These are phyloP conservation scores for Macrotis lagotis DNA, from an alignment of 2,113 vertebrate species.

Conservation along the genomic window DNA sequence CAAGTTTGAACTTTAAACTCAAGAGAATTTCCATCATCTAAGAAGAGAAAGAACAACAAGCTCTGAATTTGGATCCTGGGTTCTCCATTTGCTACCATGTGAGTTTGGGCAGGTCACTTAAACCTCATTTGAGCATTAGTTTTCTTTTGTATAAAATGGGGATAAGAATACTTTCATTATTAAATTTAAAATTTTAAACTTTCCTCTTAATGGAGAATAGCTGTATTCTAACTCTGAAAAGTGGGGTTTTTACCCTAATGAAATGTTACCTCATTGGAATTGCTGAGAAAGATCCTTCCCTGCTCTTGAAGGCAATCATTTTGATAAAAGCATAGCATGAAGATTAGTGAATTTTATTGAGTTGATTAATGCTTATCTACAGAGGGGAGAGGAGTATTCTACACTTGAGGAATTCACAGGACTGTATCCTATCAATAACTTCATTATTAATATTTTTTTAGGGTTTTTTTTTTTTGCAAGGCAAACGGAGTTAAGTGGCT, in stretches of 20 bases:
- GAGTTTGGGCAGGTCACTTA: not conserved
- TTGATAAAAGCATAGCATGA: not conserved
- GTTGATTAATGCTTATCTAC: not conserved
- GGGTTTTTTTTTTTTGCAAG: no score
- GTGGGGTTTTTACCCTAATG: no score
- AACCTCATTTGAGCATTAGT: not conserved
- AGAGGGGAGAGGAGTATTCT: not conserved
- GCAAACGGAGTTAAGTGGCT: no score
- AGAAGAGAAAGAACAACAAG: not conserved
- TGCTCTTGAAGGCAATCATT: not conserved
- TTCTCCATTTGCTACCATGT: not conserved
- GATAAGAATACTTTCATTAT: not conserved
- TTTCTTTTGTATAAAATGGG: not conserved
- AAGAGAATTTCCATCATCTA: not conserved
- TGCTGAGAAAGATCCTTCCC: no score
- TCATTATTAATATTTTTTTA: not conserved
- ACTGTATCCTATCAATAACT: not conserved
- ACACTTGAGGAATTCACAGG: not conserved
- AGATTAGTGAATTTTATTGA: not conserved
- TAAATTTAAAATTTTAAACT: no score
- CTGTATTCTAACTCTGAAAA: no score
- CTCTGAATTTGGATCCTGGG: not conserved
- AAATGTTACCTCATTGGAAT: no score
- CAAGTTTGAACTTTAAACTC: not conserved
- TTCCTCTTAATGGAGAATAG: no score